Evolutionary conservation across 2,888 invertebrate species (phyloP), one percentile per base, ranked within the genome.

Genomic region (Allygus modestus): DNA sequence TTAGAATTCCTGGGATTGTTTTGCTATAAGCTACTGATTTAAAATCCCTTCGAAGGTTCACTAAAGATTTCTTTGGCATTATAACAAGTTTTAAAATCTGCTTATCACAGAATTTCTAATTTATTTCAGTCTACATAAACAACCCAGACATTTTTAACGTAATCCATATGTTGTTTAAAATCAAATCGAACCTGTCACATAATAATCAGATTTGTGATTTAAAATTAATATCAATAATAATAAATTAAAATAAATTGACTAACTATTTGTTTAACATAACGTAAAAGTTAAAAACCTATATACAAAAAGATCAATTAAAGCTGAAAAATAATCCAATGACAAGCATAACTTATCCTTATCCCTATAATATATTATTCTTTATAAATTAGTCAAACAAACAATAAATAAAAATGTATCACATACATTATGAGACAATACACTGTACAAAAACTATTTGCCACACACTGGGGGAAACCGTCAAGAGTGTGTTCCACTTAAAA

Each of bases 371-470:
- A 79, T 79, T 79, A 79, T 58, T 79, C 58, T 79, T 79, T 58
- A 79, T 79, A 79, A 79, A 79, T 79, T 79, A 79, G 79, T 79
- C 26, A 79, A 58, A 46, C 75, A 75, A 75, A 79, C 79, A 79
- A 79, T 79, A 79, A 79, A 79, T 79, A 79, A 77, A 15, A 77
- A 79, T 37, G 37, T 79, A 79, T 79, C 79, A 77, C 77, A 79
- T 79, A 79, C 31, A 77, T 41, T 46, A 79, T 79, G n/a, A 79
- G 58, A 79, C 79, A 58, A 33, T 77, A 37, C 28, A 79, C 51
- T 79, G 37, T 79, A 79, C 79, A 58, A 46, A 46, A 46, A 7
- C 11, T 15, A 28, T 17, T 12, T n/a, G 20, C 20, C 20, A 20
- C 4, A 23, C 54, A 23, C 54, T 65, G 9, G 15, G 9, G 31